Evolutionary conservation across 2,797 vertebrate species (phyloP).

Genomic region (Falco novaeseelandiae): DNA sequence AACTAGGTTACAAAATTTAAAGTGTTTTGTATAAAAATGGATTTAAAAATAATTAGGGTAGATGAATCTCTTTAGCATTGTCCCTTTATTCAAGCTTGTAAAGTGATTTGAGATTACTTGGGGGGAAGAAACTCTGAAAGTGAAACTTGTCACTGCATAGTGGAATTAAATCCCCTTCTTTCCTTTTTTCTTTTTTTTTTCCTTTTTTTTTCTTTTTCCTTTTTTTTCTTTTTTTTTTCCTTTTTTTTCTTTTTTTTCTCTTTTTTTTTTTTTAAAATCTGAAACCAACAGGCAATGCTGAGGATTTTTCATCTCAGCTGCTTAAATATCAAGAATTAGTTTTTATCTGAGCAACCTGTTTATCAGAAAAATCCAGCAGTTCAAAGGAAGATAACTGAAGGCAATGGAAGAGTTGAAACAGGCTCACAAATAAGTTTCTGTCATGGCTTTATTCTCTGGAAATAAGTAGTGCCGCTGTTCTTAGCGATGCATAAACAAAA

Average conservation of each 20-base stretch:
- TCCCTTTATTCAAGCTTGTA: conserved; percentile 21
- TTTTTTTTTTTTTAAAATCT: neutral
- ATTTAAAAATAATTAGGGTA: conserved; percentile 21
- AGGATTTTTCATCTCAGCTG: neutral
- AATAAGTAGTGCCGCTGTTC: neutral
- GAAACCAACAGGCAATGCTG: neutral
- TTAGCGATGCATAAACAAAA: neutral
- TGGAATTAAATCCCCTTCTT: conserved; percentile 14
- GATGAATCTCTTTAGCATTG: neutral
- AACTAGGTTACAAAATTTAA: neutral
- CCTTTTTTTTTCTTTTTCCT: too few species aligned
- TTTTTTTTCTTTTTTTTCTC: too few species aligned
- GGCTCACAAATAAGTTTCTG: neutral
- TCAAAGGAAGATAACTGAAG: conserved; percentile 6
- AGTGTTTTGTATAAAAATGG: neutral
- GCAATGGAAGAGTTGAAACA: neutral
- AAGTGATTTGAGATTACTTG: conserved; percentile 19
- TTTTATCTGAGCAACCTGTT: conserved; percentile 15
- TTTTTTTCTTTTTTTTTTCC: too few species aligned
- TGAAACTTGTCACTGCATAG: neutral
- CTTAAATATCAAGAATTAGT: neutral
- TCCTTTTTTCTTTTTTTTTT: too few species aligned
- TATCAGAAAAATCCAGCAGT: conserved; percentile 2
- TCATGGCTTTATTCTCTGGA: neutral
- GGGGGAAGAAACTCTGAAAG: neutral